Base-by-base conservation (phyloP, 1,140 invertebrate species). In the Drosophila azteca region DNA sequence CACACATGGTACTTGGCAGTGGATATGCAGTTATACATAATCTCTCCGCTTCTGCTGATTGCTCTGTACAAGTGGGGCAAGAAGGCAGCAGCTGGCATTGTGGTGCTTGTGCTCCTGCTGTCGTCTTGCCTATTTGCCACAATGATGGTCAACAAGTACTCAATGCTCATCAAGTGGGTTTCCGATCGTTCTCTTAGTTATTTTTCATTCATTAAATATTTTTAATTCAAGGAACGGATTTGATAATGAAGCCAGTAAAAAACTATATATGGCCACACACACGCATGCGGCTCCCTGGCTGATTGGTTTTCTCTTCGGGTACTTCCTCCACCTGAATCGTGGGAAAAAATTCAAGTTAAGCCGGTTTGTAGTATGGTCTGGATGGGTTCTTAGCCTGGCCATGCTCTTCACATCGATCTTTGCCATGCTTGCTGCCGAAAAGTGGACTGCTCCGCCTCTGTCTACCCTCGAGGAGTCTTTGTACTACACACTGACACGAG, bases 1-100 rank as follows among this genome's bases (percentile, higher is more conserved):
- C 96, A 96, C 93, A 95, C 96, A 0, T 98, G 97, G 97, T 98
- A 97, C 82, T 92, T 98, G 50, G 95, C 96, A 1, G 96, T 96
- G 52, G 96, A 97, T 82, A 96, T 96, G 70, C 96, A 97, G 87
- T 93, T 97, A 45, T 97, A 96, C 90, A 92, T 96, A 52, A 83
- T 97, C 4, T 95, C 95, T 1, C 95, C 96, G 1, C 90, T 96
- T n/a, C 93, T 97, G 55, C 93, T 96, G 57, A 94, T 94, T 79
- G 93, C 93, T 6, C 80, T 95, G 13, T 95, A 94, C 93, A 93
- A 93, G 57, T 95, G 94, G 93, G 92, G 93, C n/a, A 82, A 71
- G 45, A 82, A 61, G 51, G 71, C 64, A 0, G 72, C 77, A 0
- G 60, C 50, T 35, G 71, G 50, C 4, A 71, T 85, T 2, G 35